Evolutionary conservation across 2,888 invertebrate species (phyloP), one percentile per base, ranked within the genome.

Genomic region (Kuschelorhynchus macadamiae): DNA sequence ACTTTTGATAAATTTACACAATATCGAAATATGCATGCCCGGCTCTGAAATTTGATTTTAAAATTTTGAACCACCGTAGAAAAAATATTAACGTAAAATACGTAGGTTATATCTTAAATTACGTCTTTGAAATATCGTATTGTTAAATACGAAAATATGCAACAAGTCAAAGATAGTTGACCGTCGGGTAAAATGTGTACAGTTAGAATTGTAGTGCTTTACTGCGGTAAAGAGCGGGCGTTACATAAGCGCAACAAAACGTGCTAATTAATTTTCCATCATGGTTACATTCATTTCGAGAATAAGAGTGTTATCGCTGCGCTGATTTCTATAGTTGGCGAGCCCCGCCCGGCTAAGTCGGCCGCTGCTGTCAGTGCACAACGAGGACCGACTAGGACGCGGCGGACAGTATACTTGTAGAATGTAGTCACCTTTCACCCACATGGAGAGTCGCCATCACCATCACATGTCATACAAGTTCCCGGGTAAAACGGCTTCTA

Each of bases 371-470:
- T 67, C 71, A 67, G 70, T 70, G 36, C 47, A 47, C 64, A 66
- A 64, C 62, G 53, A 70, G 64, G 64, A 71, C 70, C 63, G 72
- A 70, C 66, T 70, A 71, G 72, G 64, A 72, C 74, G n/a, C n/a
- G 4, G 74, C 72, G 73, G 72, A 75, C 73, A 73, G 73, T 75
- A 71, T 74, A 76, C 76, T 77, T 75, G 76, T 77, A 75, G 77
- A 78, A 78, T 77, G 77, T 77, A 77, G 76, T 79, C 78, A 78
- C 78, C 78, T 79, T 78, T 79, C 79, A 79, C 79, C 79, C 78
- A 79, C 78, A 79, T 77, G 75, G 73, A 64, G 71, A 74, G 70
- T 72, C 73, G 71, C 71, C 71, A 74, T 76, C 76, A 76, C 76
- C 78, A 78, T 78, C 77, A 77, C 76, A 79, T 78, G 76, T 77